Evolutionary conservation across 2,888 invertebrate genomes (phyloP).

Genomic region (Ochropleura plecta): DNA sequence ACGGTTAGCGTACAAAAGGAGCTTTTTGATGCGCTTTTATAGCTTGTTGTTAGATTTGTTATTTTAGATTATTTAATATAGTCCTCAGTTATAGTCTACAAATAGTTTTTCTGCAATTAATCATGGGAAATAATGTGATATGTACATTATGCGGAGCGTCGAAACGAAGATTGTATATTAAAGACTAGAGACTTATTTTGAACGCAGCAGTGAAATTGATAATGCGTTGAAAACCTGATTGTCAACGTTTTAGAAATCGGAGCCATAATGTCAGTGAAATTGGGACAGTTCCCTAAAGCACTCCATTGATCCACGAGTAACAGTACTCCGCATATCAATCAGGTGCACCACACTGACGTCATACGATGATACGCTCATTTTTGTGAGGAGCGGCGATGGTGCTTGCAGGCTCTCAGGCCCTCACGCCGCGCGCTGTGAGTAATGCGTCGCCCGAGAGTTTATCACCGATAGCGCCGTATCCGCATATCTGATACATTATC

Average conservation of each 20-base stretch:
- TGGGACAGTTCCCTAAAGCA: slow-evolving; percentile 45
- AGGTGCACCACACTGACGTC: slow-evolving; percentile 21
- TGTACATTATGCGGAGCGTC: not conserved
- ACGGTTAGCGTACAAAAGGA: too few relatives aligned
- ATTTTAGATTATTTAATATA: not conserved
- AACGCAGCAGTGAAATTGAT: slow-evolving; percentile 19
- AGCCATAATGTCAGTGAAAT: slow-evolving; percentile 47
- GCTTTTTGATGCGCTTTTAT: too few relatives aligned
- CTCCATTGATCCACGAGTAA: slow-evolving; percentile 1
- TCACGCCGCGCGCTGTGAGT: slow-evolving; percentile 15
- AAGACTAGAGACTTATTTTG: not conserved
- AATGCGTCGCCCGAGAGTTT: slow-evolving; percentile 14
- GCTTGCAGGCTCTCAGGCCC: slow-evolving; percentile 20
- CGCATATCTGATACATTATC: slow-evolving; percentile 67
- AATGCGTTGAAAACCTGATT: slow-evolving; percentile 29
- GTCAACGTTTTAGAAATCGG: slow-evolving; percentile 29
- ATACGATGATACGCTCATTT: slow-evolving; percentile 1
- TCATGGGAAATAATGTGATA: slow-evolving; percentile 1
- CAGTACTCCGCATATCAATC: slow-evolving; percentile 49
- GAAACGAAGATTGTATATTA: not conserved
- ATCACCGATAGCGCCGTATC: slow-evolving; percentile 62
- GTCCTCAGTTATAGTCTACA: not conserved
- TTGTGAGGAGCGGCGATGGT: slow-evolving; percentile 22
- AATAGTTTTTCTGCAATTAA: slow-evolving; percentile 17
- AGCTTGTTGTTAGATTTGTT: too few relatives aligned